Conservation (phyloP, 1,140 invertebrate genomes). For the Limonius californicus region DNA sequence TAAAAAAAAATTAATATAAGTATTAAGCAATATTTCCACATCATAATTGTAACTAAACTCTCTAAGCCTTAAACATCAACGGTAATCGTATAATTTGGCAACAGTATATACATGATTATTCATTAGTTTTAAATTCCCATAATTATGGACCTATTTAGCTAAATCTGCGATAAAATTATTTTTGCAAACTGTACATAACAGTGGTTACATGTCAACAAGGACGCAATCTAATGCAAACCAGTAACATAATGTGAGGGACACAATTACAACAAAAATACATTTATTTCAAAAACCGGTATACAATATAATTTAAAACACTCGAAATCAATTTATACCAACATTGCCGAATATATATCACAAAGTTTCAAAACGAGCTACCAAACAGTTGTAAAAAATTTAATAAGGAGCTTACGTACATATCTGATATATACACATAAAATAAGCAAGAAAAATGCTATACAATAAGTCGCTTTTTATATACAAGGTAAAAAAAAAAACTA, state of each 20-base stretch:
- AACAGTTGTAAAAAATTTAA: constrained; percentile 20
- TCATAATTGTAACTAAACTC: constrained; percentile 8
- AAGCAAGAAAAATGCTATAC: constrained; percentile 18
- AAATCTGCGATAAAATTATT: constrained; percentile 6
- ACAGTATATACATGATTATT: constrained; percentile 10
- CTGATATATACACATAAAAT: neutral
- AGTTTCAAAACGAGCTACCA: constrained; percentile 16
- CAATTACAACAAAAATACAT: neutral
- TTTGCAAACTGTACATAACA: constrained; percentile 32
- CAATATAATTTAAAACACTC: constrained; percentile 14
- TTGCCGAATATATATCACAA: constrained; percentile 42
- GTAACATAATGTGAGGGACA: constrained; percentile 18
- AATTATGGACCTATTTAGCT: neutral
- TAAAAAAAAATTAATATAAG: no score
- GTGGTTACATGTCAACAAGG: constrained; percentile 11
- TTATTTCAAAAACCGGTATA: constrained; percentile 23
- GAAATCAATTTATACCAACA: constrained; percentile 39
- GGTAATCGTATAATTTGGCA: constrained; percentile 1
- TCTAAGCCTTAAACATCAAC: neutral
- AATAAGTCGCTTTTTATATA: constrained; percentile 19
- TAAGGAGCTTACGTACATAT: constrained; percentile 18
- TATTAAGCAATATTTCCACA: no score
- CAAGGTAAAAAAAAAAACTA: neutral
- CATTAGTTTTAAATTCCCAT: neutral
- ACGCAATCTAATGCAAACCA: neutral